Evolutionary conservation across 2,888 invertebrate species (phyloP), one percentile per base, ranked within the genome.

Genomic region (Conops quadrifasciatus): DNA sequence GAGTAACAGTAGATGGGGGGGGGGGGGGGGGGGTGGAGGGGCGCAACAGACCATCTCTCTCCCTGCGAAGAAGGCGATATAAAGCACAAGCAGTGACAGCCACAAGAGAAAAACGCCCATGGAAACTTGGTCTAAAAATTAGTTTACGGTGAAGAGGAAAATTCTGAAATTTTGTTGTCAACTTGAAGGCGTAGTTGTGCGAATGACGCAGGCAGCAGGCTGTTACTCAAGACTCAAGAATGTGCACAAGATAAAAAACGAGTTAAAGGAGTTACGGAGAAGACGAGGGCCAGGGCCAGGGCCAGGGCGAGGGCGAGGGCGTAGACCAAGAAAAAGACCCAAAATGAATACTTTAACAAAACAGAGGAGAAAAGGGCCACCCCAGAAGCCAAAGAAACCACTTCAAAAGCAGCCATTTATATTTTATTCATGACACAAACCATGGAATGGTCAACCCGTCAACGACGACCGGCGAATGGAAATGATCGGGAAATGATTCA

Each of bases 91-190:
- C 19, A 56, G 15, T 21, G 24, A 19, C 28, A n/a, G 36, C 36
- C 36, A 36, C 36, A 36, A 36, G 36, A 36, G 36, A 36, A 36
- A 26, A 19, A 4, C 19, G 21, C 7, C 24, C 16, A 19, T 16
- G 24, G 36, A 30, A 62, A 19, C 45, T 19, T 36, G 16, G 21
- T 16, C 45, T 62, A 43, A 9, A 36, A 62, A 30, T 62, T 45
- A 36, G 62, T 62, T 62, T 62, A 62, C 21, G 13, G 62, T 36
- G 43, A 45, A 62, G 16, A 56, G 24, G 62, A 62, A 62, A 62
- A 45, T 62, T 19, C 43, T 9, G 36, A 62, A 45, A 62, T 21
- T 36, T 62, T 36, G 24, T 19, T 45, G 19, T 43, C 24, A 56
- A 56, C 56, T 21, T 56, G 56, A 26, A 24, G 16, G 56, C 26